Base-by-base conservation (phyloP, 2,113 vertebrate species). In the Nerophis lumbriciformis region DNA sequence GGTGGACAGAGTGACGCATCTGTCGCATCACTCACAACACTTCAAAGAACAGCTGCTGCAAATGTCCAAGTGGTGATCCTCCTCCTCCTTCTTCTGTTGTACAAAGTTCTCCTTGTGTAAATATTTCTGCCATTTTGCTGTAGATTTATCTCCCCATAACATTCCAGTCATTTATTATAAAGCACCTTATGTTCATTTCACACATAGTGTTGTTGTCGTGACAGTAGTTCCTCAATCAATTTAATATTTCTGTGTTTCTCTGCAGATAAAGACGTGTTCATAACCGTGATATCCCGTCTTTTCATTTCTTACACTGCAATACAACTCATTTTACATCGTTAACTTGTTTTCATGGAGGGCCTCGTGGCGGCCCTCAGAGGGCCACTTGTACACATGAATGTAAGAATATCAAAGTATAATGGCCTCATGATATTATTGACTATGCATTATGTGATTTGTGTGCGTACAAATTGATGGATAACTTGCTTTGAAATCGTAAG, bases 11-110 rank as follows among this genome's bases (percentile, higher is more conserved):
- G 96, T 99, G 6, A 94, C 92, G 0, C 91, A 94, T 47, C 90
- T 99, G 37, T 96, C 95, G 0, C 90, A 85, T n/a, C 91, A 94
- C 0, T 91, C 95, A 0, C 94, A 93, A 82, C 86, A 93, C 48
- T 98, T 99, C 84, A 98, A 98, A 73, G 87, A 88, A 58, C 95
- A 94, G 0, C 79, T 99, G 80, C 86, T 88, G 53, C 93, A 95
- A 35, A 92, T 98, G 93, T 91, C 94, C 0, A 85, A 87, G 0
- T 87, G 90, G 48, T 97, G 89, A 96, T 82, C 48, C 15, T 75
- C 48, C 72, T 28, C 3, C 65, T 59, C 13, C 66, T 76, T 62
- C 62, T 51, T 61, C 68, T 67, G 71, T 72, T 90, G 87, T 90
- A 90, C 66, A 88, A 88, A 84, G 35, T 75, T 6, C 52, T 5